Percentiles rank a stretch among this genome's conserved stretches.
Conservation (phyloP, 2,888 invertebrate species). For the Aphodius granarius region DNA sequence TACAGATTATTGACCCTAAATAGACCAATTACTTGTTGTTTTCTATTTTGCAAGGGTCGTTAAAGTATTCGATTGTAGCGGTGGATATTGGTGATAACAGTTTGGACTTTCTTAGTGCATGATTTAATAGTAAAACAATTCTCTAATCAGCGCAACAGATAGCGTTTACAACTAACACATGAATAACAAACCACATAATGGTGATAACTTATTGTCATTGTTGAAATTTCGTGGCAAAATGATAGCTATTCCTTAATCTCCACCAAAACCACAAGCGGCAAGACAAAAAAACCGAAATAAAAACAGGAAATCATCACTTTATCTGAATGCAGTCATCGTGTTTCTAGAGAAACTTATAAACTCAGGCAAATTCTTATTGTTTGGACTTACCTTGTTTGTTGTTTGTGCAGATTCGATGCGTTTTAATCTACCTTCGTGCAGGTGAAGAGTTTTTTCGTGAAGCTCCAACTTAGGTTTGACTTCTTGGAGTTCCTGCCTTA, state of each 20-base stretch:
- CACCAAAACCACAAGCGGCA: background rate
- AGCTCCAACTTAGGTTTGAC: constrained; percentile 2
- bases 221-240: background rate
- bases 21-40: too few species aligned
- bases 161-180: background rate
- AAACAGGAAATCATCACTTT: background rate
- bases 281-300: background rate
- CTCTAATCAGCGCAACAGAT: too few species aligned
- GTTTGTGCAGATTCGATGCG: background rate
- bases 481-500: constrained; percentile 15
- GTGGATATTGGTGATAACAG: too few species aligned
- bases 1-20: too few species aligned
- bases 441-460: background rate
- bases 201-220: background rate
- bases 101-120: too few species aligned
- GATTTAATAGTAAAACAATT: too few species aligned
- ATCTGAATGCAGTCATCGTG: background rate
- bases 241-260: background rate
- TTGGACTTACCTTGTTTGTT: background rate
- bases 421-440: background rate
- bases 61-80: too few species aligned
- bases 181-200: background rate
- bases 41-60: too few species aligned
- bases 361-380: background rate
- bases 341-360: background rate